Conservation (phyloP, 30 jellyfish, hydroid and myxozoan species). For the Cassiopea xamachana region DNA sequence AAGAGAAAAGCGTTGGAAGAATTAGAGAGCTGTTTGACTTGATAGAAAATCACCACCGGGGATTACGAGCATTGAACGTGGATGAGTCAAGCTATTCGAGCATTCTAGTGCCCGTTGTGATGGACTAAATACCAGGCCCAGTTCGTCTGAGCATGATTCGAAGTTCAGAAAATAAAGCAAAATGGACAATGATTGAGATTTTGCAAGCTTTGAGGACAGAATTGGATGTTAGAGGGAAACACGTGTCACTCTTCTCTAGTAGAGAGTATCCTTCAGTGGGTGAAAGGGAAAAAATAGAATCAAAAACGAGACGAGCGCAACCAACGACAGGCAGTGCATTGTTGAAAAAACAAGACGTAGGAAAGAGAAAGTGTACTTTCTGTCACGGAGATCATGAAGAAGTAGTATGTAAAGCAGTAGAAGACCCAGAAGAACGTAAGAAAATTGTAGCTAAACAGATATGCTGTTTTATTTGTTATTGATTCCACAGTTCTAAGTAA, state of each 20-base stretch:
- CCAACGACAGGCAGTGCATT: too few species aligned
- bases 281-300: too few species aligned
- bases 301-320: too few species aligned
- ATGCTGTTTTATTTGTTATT: constrained; percentile 17
- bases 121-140: constrained; percentile 9
- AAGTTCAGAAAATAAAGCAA: constrained; percentile 13
- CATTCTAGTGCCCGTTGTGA: background rate
- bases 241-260: too few species aligned
- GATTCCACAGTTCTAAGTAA: background rate
- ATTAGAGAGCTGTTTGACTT: too few species aligned
- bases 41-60: background rate
- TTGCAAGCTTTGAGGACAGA: constrained; percentile 25
- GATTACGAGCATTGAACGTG: background rate
- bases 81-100: background rate
- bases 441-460: constrained; percentile 33
- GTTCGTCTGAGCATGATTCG: constrained; percentile 34
- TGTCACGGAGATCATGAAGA: constrained; percentile 41
- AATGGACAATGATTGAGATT: constrained; percentile 36
- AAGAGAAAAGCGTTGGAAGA: too few species aligned
- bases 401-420: constrained; percentile 9
- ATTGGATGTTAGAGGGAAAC: background rate
- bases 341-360: background rate
- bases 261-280: too few species aligned
- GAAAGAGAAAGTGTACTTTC: constrained; percentile 27
- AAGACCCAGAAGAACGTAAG: constrained; percentile 40